A percentile compares a stretch with the other conserved stretches of the same genome.
Evolutionary conservation across 2,113 vertebrate species (phyloP).

Genomic region (Vulpes vulpes): DNA sequence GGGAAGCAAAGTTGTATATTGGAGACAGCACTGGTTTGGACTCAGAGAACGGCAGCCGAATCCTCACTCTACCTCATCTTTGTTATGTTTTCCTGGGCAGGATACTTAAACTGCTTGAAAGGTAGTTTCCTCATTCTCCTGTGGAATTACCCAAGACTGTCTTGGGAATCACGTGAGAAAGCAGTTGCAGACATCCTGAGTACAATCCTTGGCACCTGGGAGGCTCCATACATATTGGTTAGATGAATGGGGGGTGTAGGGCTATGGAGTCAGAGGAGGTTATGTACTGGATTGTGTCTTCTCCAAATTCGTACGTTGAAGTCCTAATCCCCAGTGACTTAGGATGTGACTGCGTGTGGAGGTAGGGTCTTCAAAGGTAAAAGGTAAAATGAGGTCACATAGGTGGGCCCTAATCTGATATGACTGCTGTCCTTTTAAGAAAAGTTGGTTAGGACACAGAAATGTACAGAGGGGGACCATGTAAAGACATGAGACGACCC

Average conservation of each 20-base stretch:
- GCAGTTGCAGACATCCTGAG: background rate
- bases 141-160: background rate
- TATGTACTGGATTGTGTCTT: background rate
- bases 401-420: background rate
- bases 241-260: background rate
- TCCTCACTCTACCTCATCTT: background rate
- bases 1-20: constrained; percentile 1
- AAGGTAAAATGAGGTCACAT: background rate
- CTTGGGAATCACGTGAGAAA: constrained; percentile 32
- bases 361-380: background rate
- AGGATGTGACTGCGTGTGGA: background rate
- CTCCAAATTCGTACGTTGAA: background rate
- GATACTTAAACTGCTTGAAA: constrained; percentile 29
- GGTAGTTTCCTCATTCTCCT: background rate
- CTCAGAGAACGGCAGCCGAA: background rate
- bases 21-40: background rate
- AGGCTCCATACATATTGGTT: background rate
- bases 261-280: background rate
- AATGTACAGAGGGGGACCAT: background rate
- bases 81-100: constrained; percentile 29
- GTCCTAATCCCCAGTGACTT: background rate
- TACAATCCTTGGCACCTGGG: background rate
- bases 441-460: background rate
- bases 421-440: background rate
- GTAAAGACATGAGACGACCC: background rate